phyloP scores from a whole-genome alignment of 2,888 invertebrate species.

The Halictus ligatus region DNA sequence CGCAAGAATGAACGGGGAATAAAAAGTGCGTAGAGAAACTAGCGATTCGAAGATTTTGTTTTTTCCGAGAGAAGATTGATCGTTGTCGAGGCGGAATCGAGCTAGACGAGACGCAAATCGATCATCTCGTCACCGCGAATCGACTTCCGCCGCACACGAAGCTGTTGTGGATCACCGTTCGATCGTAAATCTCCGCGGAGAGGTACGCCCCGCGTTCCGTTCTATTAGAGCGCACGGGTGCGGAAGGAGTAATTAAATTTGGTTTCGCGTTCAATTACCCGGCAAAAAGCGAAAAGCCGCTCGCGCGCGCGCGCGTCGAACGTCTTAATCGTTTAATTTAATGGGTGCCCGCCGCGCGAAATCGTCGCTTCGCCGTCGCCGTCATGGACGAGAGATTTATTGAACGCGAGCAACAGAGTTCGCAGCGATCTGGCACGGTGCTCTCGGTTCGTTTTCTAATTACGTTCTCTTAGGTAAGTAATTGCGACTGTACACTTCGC shows the following conservation, averaged over 20 bases:
- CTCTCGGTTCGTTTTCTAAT: slow-evolving; percentile 8
- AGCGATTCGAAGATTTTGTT: background rate
- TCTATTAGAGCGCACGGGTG: background rate
- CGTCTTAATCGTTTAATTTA: slow-evolving; percentile 11
- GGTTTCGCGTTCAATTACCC: background rate
- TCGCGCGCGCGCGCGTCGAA: background rate
- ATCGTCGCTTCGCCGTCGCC: background rate
- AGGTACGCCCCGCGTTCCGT: slow-evolving; percentile 2
- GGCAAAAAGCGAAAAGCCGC: background rate
- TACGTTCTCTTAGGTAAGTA: slow-evolving; percentile 7
- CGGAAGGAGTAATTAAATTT: slow-evolving; percentile 19
- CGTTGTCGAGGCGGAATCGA: background rate
- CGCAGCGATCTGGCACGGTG: background rate
- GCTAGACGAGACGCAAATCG: background rate
- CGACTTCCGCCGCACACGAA: background rate
- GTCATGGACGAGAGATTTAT: background rate
- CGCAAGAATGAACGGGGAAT: background rate
- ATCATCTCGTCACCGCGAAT: slow-evolving; percentile 15
- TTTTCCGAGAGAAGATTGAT: background rate
- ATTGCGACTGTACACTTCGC: slow-evolving; percentile 15
- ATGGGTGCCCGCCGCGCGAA: background rate
- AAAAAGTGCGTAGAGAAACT: background rate
- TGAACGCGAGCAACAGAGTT: background rate
- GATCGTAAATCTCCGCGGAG: background rate
- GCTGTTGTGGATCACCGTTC: background rate